phyloP scores from a whole-genome alignment of 2,888 invertebrate species.

The Peribatodes rhomboidaria region DNA sequence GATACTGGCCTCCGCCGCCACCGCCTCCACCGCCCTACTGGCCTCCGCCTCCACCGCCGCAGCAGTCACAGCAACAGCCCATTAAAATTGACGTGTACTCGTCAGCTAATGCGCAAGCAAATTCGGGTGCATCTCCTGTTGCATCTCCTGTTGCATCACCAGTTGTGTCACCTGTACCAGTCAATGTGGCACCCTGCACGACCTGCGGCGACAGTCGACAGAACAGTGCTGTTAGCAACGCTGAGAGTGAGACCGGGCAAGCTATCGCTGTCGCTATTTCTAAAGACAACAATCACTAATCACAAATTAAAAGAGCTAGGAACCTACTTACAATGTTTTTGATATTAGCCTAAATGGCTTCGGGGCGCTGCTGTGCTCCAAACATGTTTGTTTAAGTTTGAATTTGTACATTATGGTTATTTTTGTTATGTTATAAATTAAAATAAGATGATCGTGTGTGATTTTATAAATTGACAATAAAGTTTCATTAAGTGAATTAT shows the following conservation, averaged over 20 bases:
- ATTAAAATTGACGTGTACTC: conserved; percentile 32
- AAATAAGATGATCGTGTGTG: too few relatives aligned
- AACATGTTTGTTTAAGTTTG: too few relatives aligned
- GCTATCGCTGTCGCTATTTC: conserved; percentile 50
- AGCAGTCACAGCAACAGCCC: conserved; percentile 44
- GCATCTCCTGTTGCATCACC: too few relatives aligned
- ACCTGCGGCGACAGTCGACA: conserved; percentile 33
- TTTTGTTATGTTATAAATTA: too few relatives aligned
- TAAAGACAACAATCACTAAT: too few relatives aligned
- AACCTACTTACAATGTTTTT: too few relatives aligned
- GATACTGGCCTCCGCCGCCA: conserved; percentile 50
- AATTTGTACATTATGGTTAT: too few relatives aligned
- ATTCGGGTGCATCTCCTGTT: neutral
- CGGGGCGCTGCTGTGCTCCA: too few relatives aligned
- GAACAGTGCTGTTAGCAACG: conserved; percentile 58
- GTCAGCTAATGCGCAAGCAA: conserved; percentile 27
- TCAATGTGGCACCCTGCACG: conserved; percentile 31
- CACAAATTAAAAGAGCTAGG: too few relatives aligned
- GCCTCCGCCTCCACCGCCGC: conserved; percentile 47
- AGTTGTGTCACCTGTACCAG: neutral
- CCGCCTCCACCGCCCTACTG: conserved; percentile 47
- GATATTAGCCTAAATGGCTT: too few relatives aligned
- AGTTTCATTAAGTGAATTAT: conserved; percentile 48
- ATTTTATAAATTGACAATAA: too few relatives aligned
- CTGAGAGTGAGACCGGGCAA: conserved; percentile 56